Conservation (phyloP, 2,113 vertebrate genomes). For the Bufo gargarizans region DNA sequence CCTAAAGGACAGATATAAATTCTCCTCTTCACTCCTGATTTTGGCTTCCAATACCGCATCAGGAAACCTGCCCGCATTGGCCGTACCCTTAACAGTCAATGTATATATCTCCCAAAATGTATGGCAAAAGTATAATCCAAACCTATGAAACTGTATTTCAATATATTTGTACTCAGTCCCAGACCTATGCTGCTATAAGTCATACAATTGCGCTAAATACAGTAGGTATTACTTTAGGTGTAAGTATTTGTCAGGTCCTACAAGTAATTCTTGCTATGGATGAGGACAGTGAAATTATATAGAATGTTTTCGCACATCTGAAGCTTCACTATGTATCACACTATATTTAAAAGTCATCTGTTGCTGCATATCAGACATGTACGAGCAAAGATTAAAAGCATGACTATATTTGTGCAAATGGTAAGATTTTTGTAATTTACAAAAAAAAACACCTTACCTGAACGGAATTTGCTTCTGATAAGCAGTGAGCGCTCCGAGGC, state of each 20-base stretch:
- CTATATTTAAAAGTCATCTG: neutral
- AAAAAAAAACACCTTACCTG: conserved; percentile 75
- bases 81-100: too few species aligned
- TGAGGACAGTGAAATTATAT: neutral
- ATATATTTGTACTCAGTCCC: too few species aligned
- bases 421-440: neutral
- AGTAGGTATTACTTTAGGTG: neutral
- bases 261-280: neutral
- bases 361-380: neutral
- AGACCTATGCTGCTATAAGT: too few species aligned
- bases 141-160: neutral
- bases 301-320: neutral
- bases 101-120: too few species aligned
- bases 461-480: conserved; percentile 91
- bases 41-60: too few species aligned
- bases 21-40: too few species aligned
- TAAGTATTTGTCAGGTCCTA: neutral
- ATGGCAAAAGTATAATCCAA: neutral
- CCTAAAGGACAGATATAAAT: too few species aligned
- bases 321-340: neutral
- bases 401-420: neutral
- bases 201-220: neutral
- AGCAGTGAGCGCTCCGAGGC: conserved; percentile 88
- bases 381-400: neutral
- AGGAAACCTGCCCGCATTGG: too few species aligned